Evolutionary conservation across 2,888 invertebrate species (phyloP), one percentile per base, ranked within the genome.

Genomic region (Neoascia interrupta): DNA sequence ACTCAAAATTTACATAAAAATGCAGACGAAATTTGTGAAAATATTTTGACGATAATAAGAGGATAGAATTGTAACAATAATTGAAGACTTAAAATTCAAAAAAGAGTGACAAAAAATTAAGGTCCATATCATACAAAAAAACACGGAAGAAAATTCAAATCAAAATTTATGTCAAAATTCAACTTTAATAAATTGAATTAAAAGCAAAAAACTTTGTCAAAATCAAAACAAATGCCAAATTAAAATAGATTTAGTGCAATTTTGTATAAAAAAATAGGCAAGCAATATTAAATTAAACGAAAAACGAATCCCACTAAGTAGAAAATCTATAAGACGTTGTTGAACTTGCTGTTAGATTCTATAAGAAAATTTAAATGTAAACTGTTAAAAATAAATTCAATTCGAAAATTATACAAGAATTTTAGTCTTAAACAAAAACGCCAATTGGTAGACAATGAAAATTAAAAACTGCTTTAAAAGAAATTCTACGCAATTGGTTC

Each of bases 281-380:
- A 34, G 15, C 18, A 43, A 34, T 60, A 56, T 28, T 37, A 37
- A 26, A 36, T 2, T 3, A 5, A 37, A 5, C 6, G 28, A 28
- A 31, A 8, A 19, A 28, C 47, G 41, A 45, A 51, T 13, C 60
- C 39, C 53, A 31, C n/a, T 43, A n/a, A n/a, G 16, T 51, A 63
- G 51, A 41, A n/a, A 18, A 23, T 18, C 19, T 3, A 58, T 53
- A 58, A 51, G 23, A 43, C 31, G 41, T 56, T 76, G 51, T 76
- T 76, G 16, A 72, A 66, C 16, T 64, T 72, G 53, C 60, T 76
- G 76, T 76, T 76, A 76, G 72, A 76, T 63, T 76, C 64, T 64
- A 70, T 70, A 34, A 64, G 63, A 47, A 54, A 21, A 60, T 23
- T 47, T 61, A 60, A 66, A 58, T 36, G 23, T n/a, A 54, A 58